Evolutionary conservation across 2,113 vertebrate species (phyloP).

Genomic region (Cinclus cinclus): DNA sequence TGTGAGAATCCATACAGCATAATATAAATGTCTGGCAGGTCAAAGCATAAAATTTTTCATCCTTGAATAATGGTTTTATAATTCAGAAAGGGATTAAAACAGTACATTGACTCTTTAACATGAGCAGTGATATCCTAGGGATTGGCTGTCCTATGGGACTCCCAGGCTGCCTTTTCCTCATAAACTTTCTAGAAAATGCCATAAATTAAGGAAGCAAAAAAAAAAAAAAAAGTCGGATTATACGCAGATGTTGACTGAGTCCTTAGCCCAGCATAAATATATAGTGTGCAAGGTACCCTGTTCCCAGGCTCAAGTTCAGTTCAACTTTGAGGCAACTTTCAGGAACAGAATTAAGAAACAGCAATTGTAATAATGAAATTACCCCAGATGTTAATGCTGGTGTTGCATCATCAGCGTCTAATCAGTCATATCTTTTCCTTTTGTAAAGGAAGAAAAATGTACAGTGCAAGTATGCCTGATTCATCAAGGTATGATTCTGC

Average conservation of each 20-base stretch:
- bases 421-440: not conserved
- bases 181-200: slow-evolving; percentile 16
- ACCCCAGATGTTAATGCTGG: not conserved
- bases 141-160: not conserved
- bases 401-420: not conserved
- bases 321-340: not conserved
- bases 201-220: slow-evolving; percentile 10
- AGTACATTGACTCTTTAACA: not conserved
- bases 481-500: not conserved
- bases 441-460: not conserved
- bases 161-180: not conserved
- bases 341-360: not conserved
- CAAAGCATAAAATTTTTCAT: not conserved
- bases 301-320: not conserved
- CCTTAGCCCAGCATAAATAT: not conserved
- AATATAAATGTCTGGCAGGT: not conserved
- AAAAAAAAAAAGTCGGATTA: slow-evolving; percentile 42
- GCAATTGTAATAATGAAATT: not conserved
- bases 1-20: slow-evolving; percentile 6
- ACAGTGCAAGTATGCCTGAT: not conserved
- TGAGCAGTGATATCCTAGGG: not conserved
- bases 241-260: slow-evolving; percentile 54
- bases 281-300: slow-evolving; percentile 52
- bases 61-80: not conserved
- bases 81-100: not conserved